Base-by-base conservation (phyloP, 2,888 invertebrate species). In the Acanthosoma haemorrhoidale region DNA sequence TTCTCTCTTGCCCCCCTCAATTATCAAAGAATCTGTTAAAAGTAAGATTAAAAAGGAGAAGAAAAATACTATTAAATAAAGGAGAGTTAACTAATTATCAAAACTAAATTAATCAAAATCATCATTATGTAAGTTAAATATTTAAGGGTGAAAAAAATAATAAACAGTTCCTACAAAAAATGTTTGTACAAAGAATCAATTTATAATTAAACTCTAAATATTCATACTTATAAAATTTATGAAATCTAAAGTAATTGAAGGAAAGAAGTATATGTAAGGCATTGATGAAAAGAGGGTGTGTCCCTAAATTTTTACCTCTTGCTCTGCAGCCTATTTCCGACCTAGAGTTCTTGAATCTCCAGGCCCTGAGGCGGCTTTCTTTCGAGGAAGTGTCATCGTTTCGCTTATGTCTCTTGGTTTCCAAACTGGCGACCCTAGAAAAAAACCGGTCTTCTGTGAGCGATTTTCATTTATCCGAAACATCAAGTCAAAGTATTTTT, bases 401-500 rank as follows among this genome's bases (percentile, higher is more conserved):
- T 86, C 86, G 74, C 83, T 82, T 77, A 83, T 80, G 86, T 94
- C 94, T 85, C 95, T 90, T 84, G 94, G 95, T 88, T 96, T 96
- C 96, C 96, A 96, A 84, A 96, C 92, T 82, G 96, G 96, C 83
- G 96, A 96, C 85, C 95, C 95, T 90, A 88, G 85, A 87, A 88
- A 86, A 76, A 77, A 72, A 43, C 63, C 68, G 36, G 60, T 69
- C 59, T 43, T 43, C 51, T 51, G 51, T 51, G 36, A 71, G 68
- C 63, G 58, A 61, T 58, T 71, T 71, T 66, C 39, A n/a, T n/a
- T n/a, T n/a, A n/a, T n/a, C n/a, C n/a, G n/a, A n/a, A n/a, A n/a
- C n/a, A n/a, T 61, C 61, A 18, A 36, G 18, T 25, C 25, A 25
- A 4, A 41, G 39, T 66, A 43, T 41, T 21, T 16, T 34, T 43